Conservation (phyloP, 2,888 invertebrate species). For the Nebria brevicollis region DNA sequence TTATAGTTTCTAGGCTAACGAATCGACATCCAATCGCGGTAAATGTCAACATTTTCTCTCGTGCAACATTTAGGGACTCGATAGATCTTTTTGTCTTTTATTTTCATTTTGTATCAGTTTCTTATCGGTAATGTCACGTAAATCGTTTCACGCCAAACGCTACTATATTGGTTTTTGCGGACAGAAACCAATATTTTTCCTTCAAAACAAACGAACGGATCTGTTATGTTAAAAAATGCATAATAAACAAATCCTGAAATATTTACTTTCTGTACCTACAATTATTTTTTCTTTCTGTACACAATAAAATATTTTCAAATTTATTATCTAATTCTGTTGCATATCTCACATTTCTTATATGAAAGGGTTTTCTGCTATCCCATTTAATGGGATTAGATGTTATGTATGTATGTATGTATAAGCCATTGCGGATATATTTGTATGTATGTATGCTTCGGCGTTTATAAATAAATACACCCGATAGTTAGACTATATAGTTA, state of each 20-base stretch:
- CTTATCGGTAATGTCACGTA: neutral
- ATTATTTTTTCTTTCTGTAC: no score
- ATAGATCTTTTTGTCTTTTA: neutral
- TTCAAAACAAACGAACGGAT: neutral
- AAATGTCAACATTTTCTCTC: neutral
- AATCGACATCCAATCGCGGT: neutral
- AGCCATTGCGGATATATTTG: no score
- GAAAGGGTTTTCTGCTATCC: no score
- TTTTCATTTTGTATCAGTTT: neutral
- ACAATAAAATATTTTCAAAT: no score
- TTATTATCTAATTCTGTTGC: no score
- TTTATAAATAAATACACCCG: neutral
- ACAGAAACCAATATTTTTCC: neutral
- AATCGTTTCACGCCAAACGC: neutral
- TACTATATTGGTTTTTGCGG: neutral
- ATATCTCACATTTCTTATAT: no score
- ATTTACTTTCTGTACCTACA: no score
- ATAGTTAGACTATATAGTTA: neutral
- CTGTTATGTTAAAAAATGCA: neutral
- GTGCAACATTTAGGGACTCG: neutral
- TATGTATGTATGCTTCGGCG: neutral
- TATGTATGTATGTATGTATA: no score
- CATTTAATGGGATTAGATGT: no score
- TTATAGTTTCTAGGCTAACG: no score
- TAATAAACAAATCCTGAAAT: no score